Base-by-base conservation (phyloP, 2,113 vertebrate species). In the Nymphicus hollandicus region DNA sequence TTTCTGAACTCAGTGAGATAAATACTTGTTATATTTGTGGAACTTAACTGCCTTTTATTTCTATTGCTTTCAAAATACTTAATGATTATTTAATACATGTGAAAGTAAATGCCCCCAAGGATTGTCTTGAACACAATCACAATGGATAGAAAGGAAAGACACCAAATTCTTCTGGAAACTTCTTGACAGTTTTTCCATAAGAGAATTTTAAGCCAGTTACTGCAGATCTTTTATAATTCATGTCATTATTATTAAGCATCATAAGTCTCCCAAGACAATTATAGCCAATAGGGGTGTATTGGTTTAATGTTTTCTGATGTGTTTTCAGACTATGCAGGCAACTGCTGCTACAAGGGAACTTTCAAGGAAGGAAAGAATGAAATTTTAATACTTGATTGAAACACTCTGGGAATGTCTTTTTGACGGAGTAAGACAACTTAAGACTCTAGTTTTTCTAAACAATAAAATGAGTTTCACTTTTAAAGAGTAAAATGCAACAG, bases 1-100 rank as follows among this genome's bases (percentile, higher is more conserved):
- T 95, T 97, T 88, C 88, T 93, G 55, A 95, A 96, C 58, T 86
- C 93, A 35, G 88, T 1, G 3, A 96, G 91, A 90, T 88, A 97
- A 97, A 97, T 80, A 89, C 81, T 95, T 88, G 61, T 79, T 91
- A 79, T 95, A 95, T 96, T 95, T 96, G 81, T 90, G 86, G 82
- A 97, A 80, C 70, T 94, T 96, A 95, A 84, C 69, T 81, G 73
- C 72, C 55, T 94, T 95, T 95, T 94, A 93, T 93, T 96, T 97
- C 92, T 96, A 66, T 52, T 66, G 49, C 88, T 90, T 87, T 88
- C 94, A 94, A 94, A 96, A 95, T 78, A 83, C 50, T 88, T 79
- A 72, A 93, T 65, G 78, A 88, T 92, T 96, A 78, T 86, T 94
- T 96, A 89, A 91, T 87, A 95, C 78, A 37, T 65, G 65, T 79